phyloP scores from a whole-genome alignment of 2,113 vertebrate genomes.

The Ardeotis arabs region DNA sequence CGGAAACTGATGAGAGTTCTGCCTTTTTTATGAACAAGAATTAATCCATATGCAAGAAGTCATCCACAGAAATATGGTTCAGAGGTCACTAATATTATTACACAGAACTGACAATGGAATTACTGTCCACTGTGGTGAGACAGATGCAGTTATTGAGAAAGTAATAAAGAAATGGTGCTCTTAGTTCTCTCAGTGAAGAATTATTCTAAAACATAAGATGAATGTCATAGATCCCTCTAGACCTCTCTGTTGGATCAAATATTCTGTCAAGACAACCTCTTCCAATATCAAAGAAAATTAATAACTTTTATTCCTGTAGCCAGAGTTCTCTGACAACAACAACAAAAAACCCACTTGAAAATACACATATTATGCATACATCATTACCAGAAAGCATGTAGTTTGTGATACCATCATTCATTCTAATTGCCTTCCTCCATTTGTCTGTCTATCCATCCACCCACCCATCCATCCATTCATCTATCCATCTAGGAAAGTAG shows the following conservation, averaged over 20 bases:
- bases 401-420: not conserved
- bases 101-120: not conserved
- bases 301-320: not conserved
- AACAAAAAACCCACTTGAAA: not conserved
- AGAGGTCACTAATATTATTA: not conserved
- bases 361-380: not conserved
- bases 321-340: not conserved
- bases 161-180: not conserved
- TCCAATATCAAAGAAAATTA: not conserved
- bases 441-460: too few species aligned
- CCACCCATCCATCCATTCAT: too few species aligned
- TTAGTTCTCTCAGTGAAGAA: not conserved
- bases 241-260: not conserved
- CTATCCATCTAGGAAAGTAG: too few species aligned
- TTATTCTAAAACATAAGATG: not conserved
- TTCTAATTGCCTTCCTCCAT: not conserved
- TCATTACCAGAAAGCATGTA: not conserved
- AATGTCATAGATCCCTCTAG: not conserved
- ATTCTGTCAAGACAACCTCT: not conserved
- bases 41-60: not conserved
- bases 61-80: not conserved
- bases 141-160: not conserved
- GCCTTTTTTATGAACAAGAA: not conserved
- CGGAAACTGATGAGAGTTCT: not conserved
- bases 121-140: not conserved